phyloP scores from a whole-genome alignment of 1,140 invertebrate species.

The Drosophila sulfurigaster region DNA sequence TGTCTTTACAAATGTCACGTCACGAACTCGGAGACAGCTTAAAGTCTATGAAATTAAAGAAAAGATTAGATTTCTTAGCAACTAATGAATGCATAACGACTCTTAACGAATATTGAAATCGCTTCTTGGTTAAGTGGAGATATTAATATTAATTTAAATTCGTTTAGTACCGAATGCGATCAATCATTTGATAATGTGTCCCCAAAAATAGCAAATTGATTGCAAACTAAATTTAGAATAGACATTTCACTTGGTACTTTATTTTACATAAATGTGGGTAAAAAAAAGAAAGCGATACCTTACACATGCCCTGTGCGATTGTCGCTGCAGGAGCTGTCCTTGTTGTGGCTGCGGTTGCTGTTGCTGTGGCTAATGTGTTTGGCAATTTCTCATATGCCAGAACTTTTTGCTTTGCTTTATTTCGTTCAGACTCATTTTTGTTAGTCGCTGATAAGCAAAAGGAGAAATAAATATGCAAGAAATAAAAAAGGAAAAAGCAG shows the following conservation, averaged over 20 bases:
- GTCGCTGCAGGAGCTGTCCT: background rate
- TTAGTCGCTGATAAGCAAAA: slow-evolving; percentile 73
- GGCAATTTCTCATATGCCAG: slow-evolving; percentile 72
- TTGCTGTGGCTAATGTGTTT: slow-evolving; percentile 63
- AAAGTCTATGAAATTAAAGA: background rate
- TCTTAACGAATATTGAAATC: too few relatives aligned
- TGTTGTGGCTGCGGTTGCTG: background rate
- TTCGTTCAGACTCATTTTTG: slow-evolving; percentile 48
- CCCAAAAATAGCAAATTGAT: background rate
- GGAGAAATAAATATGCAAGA: slow-evolving; percentile 79
- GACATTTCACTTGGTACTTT: background rate
- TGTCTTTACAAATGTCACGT: slow-evolving; percentile 19
- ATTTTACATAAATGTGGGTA: too few relatives aligned
- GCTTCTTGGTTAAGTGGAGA: too few relatives aligned
- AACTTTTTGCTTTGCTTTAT: slow-evolving; percentile 61
- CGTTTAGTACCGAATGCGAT: background rate
- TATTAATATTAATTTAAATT: too few relatives aligned
- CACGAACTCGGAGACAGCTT: slow-evolving; percentile 13
- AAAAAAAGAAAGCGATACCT: background rate
- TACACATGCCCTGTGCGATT: background rate
- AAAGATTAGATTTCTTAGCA: background rate
- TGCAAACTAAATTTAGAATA: background rate
- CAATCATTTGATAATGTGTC: background rate
- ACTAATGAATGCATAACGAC: background rate
- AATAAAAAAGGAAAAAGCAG: slow-evolving; percentile 39